Base-by-base conservation (phyloP, 2,797 vertebrate genomes). In the Phataginus tetradactyla region DNA sequence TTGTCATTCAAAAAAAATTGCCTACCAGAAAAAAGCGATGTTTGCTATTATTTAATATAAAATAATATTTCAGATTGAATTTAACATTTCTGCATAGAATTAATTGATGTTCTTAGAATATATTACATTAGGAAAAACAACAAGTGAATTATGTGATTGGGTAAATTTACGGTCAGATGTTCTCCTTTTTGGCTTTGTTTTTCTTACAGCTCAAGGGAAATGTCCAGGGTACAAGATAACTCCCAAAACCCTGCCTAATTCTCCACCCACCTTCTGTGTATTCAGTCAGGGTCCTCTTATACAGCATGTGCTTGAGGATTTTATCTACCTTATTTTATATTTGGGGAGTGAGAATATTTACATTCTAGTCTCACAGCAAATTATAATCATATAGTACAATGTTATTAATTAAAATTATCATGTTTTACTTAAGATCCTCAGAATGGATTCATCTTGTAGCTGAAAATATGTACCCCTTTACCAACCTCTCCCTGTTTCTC, bases 61-160 rank as follows among this genome's bases (percentile, higher is more conserved):
- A 75, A 72, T 80, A 89, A 61, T 45, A 84, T 74, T 91, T 77
- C 29, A 85, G n/a, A 49, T 64, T 71, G 77, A 68, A 90, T 74
- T 57, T 59, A 51, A 27, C 80, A 49, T 86, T 94, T 71, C 42
- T 64, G 69, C 23, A 51, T 81, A 88, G 87, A 74, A 27, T 78
- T 84, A 57, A n/a, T 77, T 74, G 27, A 68, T 59, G 8, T 34
- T 87, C 27, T 91, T 93, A 34, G 21, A 59, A 49, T 86, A 23
- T 75, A 69, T 79, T 69, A 11, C 79, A 1, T 72, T 71, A 61
- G 27, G 11, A 64, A 77, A 68, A 81, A 7, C 55, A 89, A 12
- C 5, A 9, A 7, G 55, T 57, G 80, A 80, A 17, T 63, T 59
- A 17, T 3, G 7, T n/a, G 27, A 59, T 29, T 74, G 32, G 45